A percentile compares a stretch with the other conserved stretches of the same genome.
phyloP scores from a whole-genome alignment of 1,140 invertebrate genomes.

The Eubasilissa regina region DNA sequence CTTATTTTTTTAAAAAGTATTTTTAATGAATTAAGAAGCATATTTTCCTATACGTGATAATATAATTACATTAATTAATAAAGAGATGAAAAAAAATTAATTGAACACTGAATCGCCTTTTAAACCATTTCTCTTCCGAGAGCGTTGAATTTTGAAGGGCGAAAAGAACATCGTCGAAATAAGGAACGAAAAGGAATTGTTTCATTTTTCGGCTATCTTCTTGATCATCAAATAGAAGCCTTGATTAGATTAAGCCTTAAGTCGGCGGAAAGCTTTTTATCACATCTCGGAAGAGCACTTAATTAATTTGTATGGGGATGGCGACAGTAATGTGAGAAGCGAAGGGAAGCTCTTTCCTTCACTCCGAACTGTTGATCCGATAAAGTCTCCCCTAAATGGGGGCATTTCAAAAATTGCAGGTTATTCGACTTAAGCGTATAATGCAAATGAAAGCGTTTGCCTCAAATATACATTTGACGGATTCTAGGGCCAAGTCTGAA shows the following conservation, averaged over 20 bases:
- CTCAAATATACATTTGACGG: background rate
- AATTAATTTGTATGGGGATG: constrained; percentile 58
- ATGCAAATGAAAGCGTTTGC: constrained; percentile 2
- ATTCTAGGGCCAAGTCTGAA: background rate
- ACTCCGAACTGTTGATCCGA: constrained; percentile 57
- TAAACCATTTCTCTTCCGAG: constrained; percentile 12
- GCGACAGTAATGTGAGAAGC: constrained; percentile 35
- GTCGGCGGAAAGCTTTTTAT: constrained; percentile 55
- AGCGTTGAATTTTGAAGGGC: constrained; percentile 33
- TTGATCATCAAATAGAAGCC: constrained; percentile 56
- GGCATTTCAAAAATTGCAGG: constrained; percentile 12
- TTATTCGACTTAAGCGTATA: constrained; percentile 10
- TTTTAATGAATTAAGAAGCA: too few relatives aligned
- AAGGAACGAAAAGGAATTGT: constrained; percentile 49
- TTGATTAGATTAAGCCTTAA: constrained; percentile 56
- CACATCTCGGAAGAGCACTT: constrained; percentile 55
- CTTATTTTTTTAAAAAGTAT: too few relatives aligned
- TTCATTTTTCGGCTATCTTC: constrained; percentile 57
- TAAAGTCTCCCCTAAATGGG: constrained; percentile 4
- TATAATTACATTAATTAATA: too few relatives aligned
- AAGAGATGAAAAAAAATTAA: background rate
- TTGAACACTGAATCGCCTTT: background rate
- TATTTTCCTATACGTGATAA: too few relatives aligned
- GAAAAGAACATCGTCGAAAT: constrained; percentile 37
- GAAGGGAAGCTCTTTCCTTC: constrained; percentile 31